Conservation (phyloP, 2,797 vertebrate species). For the Siniperca scherzeri region DNA sequence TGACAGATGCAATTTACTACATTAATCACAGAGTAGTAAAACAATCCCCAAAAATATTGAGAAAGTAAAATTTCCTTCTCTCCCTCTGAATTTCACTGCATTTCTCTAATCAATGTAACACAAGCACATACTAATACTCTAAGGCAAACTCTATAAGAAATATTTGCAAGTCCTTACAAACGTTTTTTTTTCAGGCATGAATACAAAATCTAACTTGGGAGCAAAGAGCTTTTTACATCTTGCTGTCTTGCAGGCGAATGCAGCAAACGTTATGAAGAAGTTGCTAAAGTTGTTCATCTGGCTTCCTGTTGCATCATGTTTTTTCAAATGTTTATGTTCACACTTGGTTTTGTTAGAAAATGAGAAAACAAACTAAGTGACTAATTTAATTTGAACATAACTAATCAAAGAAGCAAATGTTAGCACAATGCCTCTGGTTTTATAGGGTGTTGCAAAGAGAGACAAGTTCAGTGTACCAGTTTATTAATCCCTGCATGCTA, state of each 20-base stretch:
- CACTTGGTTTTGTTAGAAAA: too few relatives aligned
- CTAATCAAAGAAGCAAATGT: too few relatives aligned
- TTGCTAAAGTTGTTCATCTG: slow-evolving; percentile 16
- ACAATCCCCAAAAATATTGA: not conserved
- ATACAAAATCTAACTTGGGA: not conserved
- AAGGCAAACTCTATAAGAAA: not conserved
- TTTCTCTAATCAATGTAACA: not conserved
- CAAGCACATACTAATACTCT: not conserved
- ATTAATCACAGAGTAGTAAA: not conserved
- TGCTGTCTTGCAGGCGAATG: slow-evolving; percentile 20
- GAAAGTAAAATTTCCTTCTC: not conserved
- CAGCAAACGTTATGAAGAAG: not conserved
- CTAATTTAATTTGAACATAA: too few relatives aligned
- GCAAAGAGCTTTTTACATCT: slow-evolving; percentile 30
- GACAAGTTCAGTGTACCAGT: too few relatives aligned
- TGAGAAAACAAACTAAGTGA: too few relatives aligned
- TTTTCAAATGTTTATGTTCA: too few relatives aligned
- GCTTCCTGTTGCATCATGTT: not conserved
- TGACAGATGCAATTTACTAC: not conserved
- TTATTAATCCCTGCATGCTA: too few relatives aligned
- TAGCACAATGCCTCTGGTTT: too few relatives aligned
- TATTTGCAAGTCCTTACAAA: too few relatives aligned
- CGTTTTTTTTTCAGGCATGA: not conserved
- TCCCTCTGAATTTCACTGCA: not conserved
- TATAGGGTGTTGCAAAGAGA: too few relatives aligned